Evolutionary conservation across 2,888 invertebrate species (phyloP).

Genomic region (Diarsia brunnea): DNA sequence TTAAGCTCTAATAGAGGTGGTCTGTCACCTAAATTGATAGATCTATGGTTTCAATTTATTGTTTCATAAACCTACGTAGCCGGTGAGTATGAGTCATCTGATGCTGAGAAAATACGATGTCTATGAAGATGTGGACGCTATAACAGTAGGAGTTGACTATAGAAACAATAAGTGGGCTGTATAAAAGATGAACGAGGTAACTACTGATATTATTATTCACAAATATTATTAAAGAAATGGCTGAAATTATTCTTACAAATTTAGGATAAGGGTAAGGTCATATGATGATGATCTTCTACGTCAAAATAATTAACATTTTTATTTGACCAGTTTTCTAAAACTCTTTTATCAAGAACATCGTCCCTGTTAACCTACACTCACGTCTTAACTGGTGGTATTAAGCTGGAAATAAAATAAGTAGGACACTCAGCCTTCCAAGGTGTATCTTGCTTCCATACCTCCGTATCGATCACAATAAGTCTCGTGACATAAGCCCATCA

Average conservation of each 20-base stretch:
- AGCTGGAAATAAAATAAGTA: conserved; percentile 21
- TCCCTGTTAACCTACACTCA: neutral
- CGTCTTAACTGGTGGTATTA: neutral
- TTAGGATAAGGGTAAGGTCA: neutral
- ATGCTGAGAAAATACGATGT: too few relatives aligned
- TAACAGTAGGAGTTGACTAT: too few relatives aligned
- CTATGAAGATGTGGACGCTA: too few relatives aligned
- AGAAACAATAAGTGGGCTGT: too few relatives aligned
- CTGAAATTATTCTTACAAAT: neutral
- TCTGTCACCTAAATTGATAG: too few relatives aligned
- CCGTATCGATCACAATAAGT: conserved; percentile 53
- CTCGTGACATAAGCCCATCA: conserved; percentile 57
- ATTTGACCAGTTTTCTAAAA: neutral
- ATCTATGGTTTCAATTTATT: neutral
- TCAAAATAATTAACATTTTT: neutral
- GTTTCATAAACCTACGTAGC: neutral
- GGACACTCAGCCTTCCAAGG: conserved; percentile 23
- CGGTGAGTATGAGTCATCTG: neutral
- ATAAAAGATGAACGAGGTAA: too few relatives aligned
- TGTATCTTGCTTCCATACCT: conserved; percentile 21
- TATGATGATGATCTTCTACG: neutral
- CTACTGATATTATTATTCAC: too few relatives aligned
- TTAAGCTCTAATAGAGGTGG: neutral
- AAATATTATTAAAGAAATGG: neutral
- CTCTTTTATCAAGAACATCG: neutral